phyloP scores from a whole-genome alignment of 2,113 vertebrate genomes.

The Sapayoa aenigma region DNA sequence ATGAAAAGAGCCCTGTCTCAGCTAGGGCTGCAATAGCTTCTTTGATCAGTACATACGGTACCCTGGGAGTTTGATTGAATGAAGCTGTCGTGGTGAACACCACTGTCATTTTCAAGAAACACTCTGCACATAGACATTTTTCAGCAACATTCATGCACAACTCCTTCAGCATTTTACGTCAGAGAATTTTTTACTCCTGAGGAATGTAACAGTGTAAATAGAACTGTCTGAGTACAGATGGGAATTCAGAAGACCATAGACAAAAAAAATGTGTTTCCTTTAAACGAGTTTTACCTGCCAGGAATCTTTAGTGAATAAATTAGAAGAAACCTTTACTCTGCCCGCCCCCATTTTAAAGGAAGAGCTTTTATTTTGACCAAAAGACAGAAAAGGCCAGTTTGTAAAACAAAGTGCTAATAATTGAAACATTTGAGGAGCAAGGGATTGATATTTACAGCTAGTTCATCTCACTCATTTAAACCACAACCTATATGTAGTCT shows the following conservation, averaged over 20 bases:
- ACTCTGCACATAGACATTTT: neutral
- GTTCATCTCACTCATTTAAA: neutral
- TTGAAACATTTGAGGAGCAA: neutral
- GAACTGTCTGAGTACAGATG: conserved; percentile 17
- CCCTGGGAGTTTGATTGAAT: neutral
- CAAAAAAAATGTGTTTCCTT: conserved; percentile 9
- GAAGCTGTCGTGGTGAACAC: neutral
- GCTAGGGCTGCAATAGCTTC: neutral
- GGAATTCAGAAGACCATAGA: conserved; percentile 1
- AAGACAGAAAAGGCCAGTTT: neutral
- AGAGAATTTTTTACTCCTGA: conserved; percentile 3
- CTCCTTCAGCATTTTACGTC: neutral
- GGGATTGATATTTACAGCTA: neutral
- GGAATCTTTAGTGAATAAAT: conserved; percentile 29
- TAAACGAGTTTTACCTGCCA: conserved; percentile 39
- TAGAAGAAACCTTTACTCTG: neutral
- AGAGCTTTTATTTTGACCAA: neutral
- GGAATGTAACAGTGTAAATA: conserved; percentile 21
- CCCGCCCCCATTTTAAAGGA: neutral
- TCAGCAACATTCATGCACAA: neutral
- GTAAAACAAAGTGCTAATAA: neutral
- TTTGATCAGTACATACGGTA: neutral
- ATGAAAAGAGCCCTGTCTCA: neutral
- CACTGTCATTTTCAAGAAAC: neutral
- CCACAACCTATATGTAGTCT: neutral